Evolutionary conservation across 2,113 vertebrate species (phyloP), one percentile per base, ranked within the genome.

Genomic region (Etia nguti): DNA sequence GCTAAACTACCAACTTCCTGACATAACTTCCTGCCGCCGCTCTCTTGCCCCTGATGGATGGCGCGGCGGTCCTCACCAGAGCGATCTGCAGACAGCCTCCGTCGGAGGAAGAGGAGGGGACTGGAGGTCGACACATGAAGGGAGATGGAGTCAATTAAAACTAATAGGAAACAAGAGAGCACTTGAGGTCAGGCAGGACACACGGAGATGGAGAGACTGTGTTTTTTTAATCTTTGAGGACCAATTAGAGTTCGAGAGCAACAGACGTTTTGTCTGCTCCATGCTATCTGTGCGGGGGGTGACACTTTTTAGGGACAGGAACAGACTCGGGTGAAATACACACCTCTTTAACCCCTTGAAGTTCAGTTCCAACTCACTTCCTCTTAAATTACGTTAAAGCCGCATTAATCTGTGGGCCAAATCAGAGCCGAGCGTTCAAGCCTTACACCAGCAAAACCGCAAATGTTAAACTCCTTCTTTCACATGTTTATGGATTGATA

Each of bases 141-240:
- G 83, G 57, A 89, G 88, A 92, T 22, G 2, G 81, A 91, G 92
- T 93, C 91, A 95, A 95, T 95, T 95, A 95, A 94, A 92, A 89
- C 80, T 91, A 92, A 94, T 75, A 84, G 90, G 87, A 90, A 88
- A 91, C 88, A 87, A 88, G 85, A 86, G 89, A 46, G 80, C 24
- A 16, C 36, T 36, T 3, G 13, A 85, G 92, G 93, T 92, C 86
- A 86, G 59, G 3, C 10, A 36, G 90, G 83, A 84, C 68, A 26
- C 10, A 48, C 3, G 6, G 43, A 31, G 43, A 8, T n/a, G 46
- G 77, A 60, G 62, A 24, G 20, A 62, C 41, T 50, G 43, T 46
- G 79, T 15, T 82, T 81, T 65, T 18, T 22, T 22, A 4, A 10
- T 46, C 50, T 55, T 77, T 57, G 83, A 70, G 38, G 85, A 81